These are phyloP conservation scores for Sinelater perroti DNA, from an alignment of 2,888 invertebrate species.

Conservation along the genomic window DNA sequence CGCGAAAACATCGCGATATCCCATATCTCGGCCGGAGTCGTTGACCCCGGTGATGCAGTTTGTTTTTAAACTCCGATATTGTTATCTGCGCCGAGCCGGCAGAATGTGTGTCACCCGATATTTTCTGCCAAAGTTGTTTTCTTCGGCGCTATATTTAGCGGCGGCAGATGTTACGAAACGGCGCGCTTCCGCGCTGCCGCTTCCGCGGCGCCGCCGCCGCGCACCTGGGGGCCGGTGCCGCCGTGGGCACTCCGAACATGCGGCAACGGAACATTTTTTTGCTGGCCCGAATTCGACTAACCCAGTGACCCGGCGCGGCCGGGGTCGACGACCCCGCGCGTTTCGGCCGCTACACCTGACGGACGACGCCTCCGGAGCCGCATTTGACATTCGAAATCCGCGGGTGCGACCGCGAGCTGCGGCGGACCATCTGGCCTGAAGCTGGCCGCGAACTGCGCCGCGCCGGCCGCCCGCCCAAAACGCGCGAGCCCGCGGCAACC, in stretches of 20 bases:
- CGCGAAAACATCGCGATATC: background rate
- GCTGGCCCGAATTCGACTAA: conserved; percentile 51
- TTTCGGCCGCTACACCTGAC: conserved; percentile 39
- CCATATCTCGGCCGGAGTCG: conserved; percentile 15
- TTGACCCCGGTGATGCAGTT: conserved; percentile 34
- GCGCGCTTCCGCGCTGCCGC: background rate
- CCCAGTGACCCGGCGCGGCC: conserved; percentile 50
- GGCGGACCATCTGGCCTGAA: background rate
- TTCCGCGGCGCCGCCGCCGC: conserved; percentile 9
- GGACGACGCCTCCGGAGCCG: conserved; percentile 20
- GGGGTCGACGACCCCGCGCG: conserved; percentile 42
- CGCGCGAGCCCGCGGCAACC: no score
- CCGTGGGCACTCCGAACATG: conserved; percentile 31
- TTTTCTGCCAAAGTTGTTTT: conserved; percentile 32
- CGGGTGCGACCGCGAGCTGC: conserved; percentile 9
- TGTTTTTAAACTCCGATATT: conserved; percentile 36
- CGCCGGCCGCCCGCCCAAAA: no score
- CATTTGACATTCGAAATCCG: conserved; percentile 25
- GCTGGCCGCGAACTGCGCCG: background rate
- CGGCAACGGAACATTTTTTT: conserved; percentile 46
- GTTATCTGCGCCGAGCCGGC: conserved; percentile 33
- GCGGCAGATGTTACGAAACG: conserved; percentile 34
- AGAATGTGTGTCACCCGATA: conserved; percentile 40
- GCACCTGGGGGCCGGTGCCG: conserved; percentile 35
- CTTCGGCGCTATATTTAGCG: conserved; percentile 30